These are phyloP conservation scores for Trigoniulus corallinus DNA, from an alignment of 1,140 invertebrate species.

Conservation along the genomic window DNA sequence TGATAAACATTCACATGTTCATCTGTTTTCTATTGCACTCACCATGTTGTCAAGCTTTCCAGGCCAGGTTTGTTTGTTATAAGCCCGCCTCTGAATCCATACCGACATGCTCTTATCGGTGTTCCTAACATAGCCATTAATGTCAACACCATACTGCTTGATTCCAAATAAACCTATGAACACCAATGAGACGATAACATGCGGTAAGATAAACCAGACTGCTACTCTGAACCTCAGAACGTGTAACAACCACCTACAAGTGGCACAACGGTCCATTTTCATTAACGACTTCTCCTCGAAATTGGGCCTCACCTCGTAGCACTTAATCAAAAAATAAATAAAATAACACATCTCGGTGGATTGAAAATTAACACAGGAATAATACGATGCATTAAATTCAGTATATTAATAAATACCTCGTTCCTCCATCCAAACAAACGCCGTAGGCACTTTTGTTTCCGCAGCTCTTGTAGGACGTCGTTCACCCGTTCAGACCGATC, in stretches of 20 bases:
- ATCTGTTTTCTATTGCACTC: no score
- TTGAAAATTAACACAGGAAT: not conserved
- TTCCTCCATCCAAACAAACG: slow-evolving; percentile 75
- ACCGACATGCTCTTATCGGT: slow-evolving; percentile 68
- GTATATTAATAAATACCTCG: slow-evolving; percentile 40
- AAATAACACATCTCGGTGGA: no score
- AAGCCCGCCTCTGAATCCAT: slow-evolving; percentile 79
- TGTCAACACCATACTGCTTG: slow-evolving; percentile 81
- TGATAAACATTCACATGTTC: not conserved
- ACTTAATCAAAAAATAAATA: slow-evolving; percentile 31
- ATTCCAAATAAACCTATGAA: slow-evolving; percentile 64
- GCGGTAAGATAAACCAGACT: no score
- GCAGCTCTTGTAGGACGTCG: slow-evolving; percentile 52
- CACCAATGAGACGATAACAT: slow-evolving; percentile 5
- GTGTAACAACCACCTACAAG: slow-evolving; percentile 39
- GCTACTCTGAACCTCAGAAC: not conserved
- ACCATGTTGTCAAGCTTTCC: slow-evolving; percentile 90
- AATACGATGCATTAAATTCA: not conserved
- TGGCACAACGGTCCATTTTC: slow-evolving; percentile 80
- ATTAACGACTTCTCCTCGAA: slow-evolving; percentile 51
- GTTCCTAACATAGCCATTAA: slow-evolving; percentile 79
- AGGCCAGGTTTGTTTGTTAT: slow-evolving; percentile 86
- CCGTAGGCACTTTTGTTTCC: slow-evolving; percentile 42
- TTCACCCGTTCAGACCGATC: slow-evolving; percentile 62
- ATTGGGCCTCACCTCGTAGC: slow-evolving; percentile 61